phyloP scores from a whole-genome alignment of 2,113 vertebrate species.

The Reinhardtius hippoglossoides region DNA sequence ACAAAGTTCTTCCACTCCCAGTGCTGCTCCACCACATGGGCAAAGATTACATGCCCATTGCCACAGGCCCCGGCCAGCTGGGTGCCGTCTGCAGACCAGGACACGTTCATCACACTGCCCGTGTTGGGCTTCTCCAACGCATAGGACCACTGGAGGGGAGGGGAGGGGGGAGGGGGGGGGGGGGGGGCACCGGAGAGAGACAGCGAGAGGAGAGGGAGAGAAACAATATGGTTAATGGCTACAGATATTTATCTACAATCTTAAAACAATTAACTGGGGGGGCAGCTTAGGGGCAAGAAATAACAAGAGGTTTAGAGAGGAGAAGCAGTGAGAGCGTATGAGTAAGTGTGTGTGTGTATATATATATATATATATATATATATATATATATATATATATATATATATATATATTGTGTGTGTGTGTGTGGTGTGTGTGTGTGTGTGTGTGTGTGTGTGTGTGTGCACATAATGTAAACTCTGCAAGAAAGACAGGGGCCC shows the following conservation, averaged over 20 bases:
- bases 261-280: conserved; percentile 43
- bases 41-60: conserved; percentile 96
- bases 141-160: conserved; percentile 93
- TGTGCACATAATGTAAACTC: conserved; percentile 55
- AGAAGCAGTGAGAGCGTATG: conserved; percentile 12
- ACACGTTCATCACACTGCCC: conserved; percentile 91
- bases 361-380: not conserved
- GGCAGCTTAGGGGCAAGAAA: conserved; percentile 27
- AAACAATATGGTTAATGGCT: conserved; percentile 33
- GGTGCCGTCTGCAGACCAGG: conserved; percentile 94
- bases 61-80: conserved; percentile 94
- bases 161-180: not conserved
- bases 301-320: conserved; percentile 37
- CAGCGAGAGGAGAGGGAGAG: not conserved
- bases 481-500: conserved; percentile 50
- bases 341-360: conserved; percentile 1
- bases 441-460: conserved; percentile 10
- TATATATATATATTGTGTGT: not conserved
- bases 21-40: conserved; percentile 92
- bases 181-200: not conserved
- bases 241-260: conserved; percentile 30
- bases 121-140: conserved; percentile 95
- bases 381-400: not conserved
- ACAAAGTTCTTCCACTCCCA: conserved; percentile 97
- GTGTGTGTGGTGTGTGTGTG: not conserved